Conservation (phyloP, 2,888 invertebrate species). For the Marasmarcha lunaedactyla region DNA sequence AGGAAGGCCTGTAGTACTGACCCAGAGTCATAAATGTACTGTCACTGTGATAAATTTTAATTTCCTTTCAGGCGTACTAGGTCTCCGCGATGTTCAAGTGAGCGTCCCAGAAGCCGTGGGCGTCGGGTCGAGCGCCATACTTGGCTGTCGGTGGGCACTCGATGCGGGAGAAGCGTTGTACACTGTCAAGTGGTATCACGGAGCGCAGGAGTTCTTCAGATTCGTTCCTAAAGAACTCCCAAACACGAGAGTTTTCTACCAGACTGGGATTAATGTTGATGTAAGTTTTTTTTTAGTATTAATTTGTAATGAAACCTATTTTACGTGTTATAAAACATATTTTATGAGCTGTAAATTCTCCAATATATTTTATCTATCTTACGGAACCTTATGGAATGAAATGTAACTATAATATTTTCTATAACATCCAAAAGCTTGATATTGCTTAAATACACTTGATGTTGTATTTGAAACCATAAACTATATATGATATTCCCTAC, state of each 20-base stretch:
- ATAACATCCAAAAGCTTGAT: too few relatives aligned
- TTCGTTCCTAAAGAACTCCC: constrained; percentile 85
- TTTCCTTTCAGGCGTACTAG: constrained; percentile 66
- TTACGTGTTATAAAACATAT: too few relatives aligned
- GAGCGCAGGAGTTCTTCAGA: constrained; percentile 81
- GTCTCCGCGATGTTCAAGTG: constrained; percentile 76
- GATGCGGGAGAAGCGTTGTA: constrained; percentile 78
- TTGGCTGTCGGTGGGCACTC: constrained; percentile 80
- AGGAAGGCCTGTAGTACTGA: too few relatives aligned
- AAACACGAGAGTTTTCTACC: constrained; percentile 79
- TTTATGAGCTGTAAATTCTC: too few relatives aligned
- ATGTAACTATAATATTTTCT: too few relatives aligned
- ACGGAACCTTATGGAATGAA: too few relatives aligned
- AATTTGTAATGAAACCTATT: not conserved
- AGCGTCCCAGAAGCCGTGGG: constrained; percentile 79
- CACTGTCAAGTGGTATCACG: constrained; percentile 87
- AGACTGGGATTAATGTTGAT: constrained; percentile 76
- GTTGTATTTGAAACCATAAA: too few relatives aligned
- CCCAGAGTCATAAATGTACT: too few relatives aligned
- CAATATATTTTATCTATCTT: too few relatives aligned
- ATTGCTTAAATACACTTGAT: too few relatives aligned
- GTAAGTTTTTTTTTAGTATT: constrained; percentile 70
- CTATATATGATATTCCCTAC: too few relatives aligned
- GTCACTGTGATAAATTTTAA: too few relatives aligned
- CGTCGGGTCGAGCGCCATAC: constrained; percentile 76